Evolutionary conservation across 2,113 vertebrate genomes (phyloP).

Genomic region (Callipepla squamata): DNA sequence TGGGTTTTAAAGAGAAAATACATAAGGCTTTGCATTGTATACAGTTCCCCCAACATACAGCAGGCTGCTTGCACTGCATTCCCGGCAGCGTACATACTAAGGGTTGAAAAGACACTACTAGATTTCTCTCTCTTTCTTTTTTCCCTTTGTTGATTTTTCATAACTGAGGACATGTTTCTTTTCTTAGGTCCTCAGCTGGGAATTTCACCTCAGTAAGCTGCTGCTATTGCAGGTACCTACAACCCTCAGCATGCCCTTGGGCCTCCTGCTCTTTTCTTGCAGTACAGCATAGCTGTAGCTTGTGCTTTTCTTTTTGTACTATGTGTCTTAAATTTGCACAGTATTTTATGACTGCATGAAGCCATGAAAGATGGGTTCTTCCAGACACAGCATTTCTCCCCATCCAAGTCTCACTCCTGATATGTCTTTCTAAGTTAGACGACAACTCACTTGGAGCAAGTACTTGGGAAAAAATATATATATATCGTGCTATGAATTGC

Average conservation of each 20-base stretch:
- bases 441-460: not conserved
- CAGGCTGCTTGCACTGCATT: not conserved
- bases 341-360: not conserved
- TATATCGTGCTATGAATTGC: not conserved
- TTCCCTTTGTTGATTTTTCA: not conserved
- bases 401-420: not conserved
- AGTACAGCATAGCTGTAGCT: not conserved
- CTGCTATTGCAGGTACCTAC: not conserved
- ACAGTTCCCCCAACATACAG: accelerated
- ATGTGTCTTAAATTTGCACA: not conserved
- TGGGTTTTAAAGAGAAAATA: not conserved
- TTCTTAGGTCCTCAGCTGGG: not conserved
- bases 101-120: not conserved
- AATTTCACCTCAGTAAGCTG: not conserved
- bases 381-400: not conserved
- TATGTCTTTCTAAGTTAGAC: not conserved
- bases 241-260: not conserved
- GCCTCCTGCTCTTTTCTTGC: conserved; percentile 8
- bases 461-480: not conserved
- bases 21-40: accelerated
- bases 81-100: not conserved
- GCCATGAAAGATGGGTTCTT: not conserved
- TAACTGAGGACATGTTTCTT: not conserved
- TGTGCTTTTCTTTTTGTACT: conserved; percentile 1
- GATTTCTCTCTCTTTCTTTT: not conserved